These are phyloP conservation scores for Polietes domitor DNA, from an alignment of 2,888 invertebrate species.

Conservation along the genomic window DNA sequence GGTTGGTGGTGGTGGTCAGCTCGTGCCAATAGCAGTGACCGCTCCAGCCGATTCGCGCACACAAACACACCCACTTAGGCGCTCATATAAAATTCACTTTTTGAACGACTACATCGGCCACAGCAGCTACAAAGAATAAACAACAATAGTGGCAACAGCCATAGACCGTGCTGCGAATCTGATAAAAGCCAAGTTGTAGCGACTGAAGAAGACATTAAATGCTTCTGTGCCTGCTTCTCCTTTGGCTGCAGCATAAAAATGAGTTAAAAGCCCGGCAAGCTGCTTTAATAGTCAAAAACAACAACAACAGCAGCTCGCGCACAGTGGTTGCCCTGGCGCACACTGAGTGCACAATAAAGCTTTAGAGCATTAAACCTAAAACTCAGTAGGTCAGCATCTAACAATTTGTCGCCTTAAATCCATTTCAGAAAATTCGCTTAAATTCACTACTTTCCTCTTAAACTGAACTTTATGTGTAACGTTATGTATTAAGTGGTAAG, in stretches of 20 bases:
- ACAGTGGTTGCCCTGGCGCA: background rate
- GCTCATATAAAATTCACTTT: constrained; percentile 37
- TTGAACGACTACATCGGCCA: background rate
- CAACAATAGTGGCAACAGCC: constrained; percentile 3
- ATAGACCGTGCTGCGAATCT: background rate
- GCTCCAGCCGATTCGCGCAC: background rate
- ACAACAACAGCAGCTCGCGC: background rate
- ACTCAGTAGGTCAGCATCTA: no score
- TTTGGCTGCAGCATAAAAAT: constrained; percentile 29
- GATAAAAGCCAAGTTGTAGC: constrained; percentile 6
- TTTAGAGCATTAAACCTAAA: no score
- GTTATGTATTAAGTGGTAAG: background rate
- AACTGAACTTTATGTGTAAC: no score
- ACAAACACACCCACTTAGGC: background rate
- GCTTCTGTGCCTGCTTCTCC: background rate
- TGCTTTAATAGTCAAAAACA: constrained; percentile 1
- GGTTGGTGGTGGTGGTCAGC: constrained; percentile 17
- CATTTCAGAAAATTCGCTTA: no score
- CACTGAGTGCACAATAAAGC: no score
- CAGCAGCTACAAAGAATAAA: background rate
- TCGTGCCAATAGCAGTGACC: background rate
- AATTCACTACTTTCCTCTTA: no score
- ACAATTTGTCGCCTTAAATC: no score
- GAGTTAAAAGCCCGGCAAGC: constrained; percentile 12
- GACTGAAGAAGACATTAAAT: constrained; percentile 38